phyloP scores from a whole-genome alignment of 2,888 invertebrate genomes.

The Baccha elongata region DNA sequence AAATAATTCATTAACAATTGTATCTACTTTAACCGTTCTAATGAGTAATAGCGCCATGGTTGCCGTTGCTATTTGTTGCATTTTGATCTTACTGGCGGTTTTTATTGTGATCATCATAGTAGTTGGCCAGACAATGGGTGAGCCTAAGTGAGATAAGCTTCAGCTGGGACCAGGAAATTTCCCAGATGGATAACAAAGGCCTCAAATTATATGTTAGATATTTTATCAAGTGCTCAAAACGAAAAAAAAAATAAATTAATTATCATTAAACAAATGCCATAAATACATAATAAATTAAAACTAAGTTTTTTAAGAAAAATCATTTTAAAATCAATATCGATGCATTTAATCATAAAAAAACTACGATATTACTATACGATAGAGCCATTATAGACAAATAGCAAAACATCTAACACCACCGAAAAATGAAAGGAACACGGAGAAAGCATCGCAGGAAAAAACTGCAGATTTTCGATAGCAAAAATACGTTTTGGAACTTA shows the following conservation, averaged over 20 bases:
- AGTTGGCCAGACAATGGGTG: conserved; percentile 89
- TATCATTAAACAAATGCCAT: not conserved
- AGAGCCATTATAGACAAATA: not conserved
- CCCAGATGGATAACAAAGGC: conserved; percentile 83
- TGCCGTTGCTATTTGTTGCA: conserved; percentile 92
- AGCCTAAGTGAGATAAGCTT: conserved; percentile 84
- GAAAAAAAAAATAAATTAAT: not conserved
- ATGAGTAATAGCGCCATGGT: conserved; percentile 86
- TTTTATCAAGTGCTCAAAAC: conserved; percentile 47
- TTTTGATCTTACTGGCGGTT: conserved; percentile 90
- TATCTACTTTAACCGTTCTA: conserved; percentile 68
- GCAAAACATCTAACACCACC: conserved; percentile 37
- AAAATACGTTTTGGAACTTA: not conserved
- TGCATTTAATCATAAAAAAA: conserved; percentile 40
- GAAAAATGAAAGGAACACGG: conserved; percentile 45
- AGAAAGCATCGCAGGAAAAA: conserved; percentile 51
- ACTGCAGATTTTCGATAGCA: not conserved
- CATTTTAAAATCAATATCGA: conserved; percentile 1
- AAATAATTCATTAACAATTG: conserved; percentile 63
- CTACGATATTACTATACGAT: conserved; percentile 13
- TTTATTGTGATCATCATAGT: conserved; percentile 92
- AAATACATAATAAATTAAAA: conserved; percentile 21
- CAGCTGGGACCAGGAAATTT: conserved; percentile 83
- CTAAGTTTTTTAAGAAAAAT: conserved; percentile 13
- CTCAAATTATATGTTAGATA: conserved; percentile 80